These are phyloP conservation scores for Archegozetes longisetosus DNA, from an alignment of 1,140 invertebrate species.

Conservation along the genomic window DNA sequence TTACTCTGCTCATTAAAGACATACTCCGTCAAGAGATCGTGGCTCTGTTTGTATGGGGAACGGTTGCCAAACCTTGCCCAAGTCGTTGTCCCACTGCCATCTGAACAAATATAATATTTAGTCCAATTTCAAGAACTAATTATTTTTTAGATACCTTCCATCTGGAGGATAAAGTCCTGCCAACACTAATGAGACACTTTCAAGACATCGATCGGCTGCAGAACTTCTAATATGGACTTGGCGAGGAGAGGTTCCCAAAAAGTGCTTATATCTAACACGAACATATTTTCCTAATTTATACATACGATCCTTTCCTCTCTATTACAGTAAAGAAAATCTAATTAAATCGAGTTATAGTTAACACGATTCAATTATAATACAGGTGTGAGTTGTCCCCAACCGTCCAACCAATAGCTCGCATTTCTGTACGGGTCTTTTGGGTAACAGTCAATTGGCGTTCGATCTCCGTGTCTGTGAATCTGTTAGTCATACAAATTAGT, in stretches of 20 bases:
- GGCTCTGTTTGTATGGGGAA: slow-evolving; percentile 15
- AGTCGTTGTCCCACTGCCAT: slow-evolving; percentile 16
- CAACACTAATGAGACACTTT: slow-evolving; percentile 8
- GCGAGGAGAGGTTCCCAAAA: neutral
- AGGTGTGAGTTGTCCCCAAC: slow-evolving; percentile 57
- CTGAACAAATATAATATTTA: neutral
- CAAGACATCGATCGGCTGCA: slow-evolving; percentile 14
- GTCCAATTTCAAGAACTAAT: neutral
- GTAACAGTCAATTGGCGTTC: slow-evolving; percentile 46
- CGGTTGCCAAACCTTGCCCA: slow-evolving; percentile 14
- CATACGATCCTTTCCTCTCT: slow-evolving; percentile 16
- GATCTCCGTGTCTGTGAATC: slow-evolving; percentile 40
- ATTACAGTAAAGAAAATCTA: neutral
- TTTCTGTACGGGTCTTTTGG: slow-evolving; percentile 49
- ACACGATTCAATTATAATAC: slow-evolving; percentile 23
- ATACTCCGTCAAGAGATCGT: slow-evolving; percentile 4
- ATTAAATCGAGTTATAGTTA: neutral
- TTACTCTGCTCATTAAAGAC: neutral
- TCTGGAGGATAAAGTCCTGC: slow-evolving; percentile 15
- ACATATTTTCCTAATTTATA: slow-evolving; percentile 16
- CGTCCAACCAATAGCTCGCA: slow-evolving; percentile 44
- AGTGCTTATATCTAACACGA: slow-evolving; percentile 5
- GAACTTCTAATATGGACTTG: slow-evolving; percentile 14
- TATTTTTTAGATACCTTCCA: neutral
- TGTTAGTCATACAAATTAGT: neutral